Conservation (phyloP, 2,888 invertebrate species). For the Hanleya hanleyi region DNA sequence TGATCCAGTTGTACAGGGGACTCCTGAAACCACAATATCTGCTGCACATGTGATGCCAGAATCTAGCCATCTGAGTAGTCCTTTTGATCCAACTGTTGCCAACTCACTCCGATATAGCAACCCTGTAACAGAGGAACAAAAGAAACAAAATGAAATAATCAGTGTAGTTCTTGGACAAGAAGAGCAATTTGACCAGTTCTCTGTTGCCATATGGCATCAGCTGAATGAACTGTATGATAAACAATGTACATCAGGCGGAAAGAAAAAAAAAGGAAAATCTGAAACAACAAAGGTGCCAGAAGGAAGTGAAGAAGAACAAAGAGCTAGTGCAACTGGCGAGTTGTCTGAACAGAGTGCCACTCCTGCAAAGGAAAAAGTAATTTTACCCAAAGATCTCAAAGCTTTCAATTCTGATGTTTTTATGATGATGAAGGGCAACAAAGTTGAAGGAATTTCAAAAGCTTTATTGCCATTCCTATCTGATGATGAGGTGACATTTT, state of each 20-base stretch:
- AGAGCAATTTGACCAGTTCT: not conserved
- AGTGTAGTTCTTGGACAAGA: not conserved
- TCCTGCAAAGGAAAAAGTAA: no score
- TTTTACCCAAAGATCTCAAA: not conserved
- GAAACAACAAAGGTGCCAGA: no score
- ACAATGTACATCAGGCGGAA: not conserved
- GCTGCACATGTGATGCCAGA: no score
- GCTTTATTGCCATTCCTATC: not conserved
- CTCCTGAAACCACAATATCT: no score
- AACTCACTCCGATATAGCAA: not conserved
- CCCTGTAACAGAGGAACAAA: not conserved
- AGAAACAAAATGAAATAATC: not conserved
- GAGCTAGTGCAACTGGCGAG: no score
- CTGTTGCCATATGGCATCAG: not conserved
- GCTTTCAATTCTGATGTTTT: not conserved
- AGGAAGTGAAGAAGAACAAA: no score
- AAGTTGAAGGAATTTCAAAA: not conserved
- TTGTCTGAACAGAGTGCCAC: no score
- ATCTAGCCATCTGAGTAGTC: no score
- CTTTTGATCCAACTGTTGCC: not conserved
- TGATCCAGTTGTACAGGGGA: not conserved
- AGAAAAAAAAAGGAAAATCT: no score
- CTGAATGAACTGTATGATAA: not conserved
- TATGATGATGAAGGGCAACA: not conserved
- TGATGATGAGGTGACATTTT: not conserved